phyloP scores from a whole-genome alignment of 1,140 invertebrate genomes.

The Saxidomus purpurata region DNA sequence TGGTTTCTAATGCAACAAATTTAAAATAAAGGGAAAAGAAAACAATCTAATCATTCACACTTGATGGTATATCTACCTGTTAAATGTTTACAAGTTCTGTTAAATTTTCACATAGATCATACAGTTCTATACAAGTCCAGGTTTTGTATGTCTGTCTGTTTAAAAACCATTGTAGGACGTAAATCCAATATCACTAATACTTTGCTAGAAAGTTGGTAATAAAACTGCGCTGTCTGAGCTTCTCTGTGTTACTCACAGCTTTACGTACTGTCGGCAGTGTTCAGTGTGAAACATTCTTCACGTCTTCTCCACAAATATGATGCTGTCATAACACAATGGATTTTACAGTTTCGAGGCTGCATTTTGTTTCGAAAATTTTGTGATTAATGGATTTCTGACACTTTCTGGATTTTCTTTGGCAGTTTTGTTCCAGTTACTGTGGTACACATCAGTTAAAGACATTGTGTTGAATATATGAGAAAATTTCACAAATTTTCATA shows the following conservation, averaged over 20 bases:
- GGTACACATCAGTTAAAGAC: no score
- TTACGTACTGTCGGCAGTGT: neutral
- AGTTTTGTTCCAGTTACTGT: no score
- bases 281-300: neutral
- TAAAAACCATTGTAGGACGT: constrained; percentile 14
- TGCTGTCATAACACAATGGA: neutral
- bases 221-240: neutral
- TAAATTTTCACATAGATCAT: no score
- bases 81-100: no score
- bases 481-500: no score
- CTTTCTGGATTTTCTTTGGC: neutral
- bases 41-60: no score
- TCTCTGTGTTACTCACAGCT: neutral
- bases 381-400: neutral
- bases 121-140: no score
- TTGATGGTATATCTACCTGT: no score
- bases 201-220: neutral
- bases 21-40: no score
- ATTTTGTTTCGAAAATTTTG: neutral
- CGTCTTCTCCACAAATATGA: neutral
- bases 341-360: neutral
- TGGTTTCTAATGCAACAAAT: neutral
- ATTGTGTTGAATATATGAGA: no score
- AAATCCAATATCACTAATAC: neutral
- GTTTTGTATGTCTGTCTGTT: no score